These are phyloP conservation scores for Amphipyra berbera DNA, from an alignment of 2,888 invertebrate species.

Conservation along the genomic window DNA sequence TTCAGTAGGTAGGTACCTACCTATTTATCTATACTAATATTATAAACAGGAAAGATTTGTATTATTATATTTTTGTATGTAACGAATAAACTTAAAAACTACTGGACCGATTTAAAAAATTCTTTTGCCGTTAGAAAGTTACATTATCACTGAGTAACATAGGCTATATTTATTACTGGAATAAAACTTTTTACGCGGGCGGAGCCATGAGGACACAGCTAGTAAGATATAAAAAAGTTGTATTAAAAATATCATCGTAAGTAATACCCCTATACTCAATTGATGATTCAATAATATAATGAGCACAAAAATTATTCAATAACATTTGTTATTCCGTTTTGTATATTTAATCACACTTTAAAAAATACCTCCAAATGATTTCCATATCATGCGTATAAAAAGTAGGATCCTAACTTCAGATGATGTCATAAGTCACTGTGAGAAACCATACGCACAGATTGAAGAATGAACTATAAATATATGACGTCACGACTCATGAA, in stretches of 20 bases:
- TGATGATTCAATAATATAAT: conserved; percentile 13
- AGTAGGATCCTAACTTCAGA: conserved; percentile 15
- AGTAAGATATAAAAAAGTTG: too few relatives aligned
- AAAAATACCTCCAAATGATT: conserved; percentile 19
- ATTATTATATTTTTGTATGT: too few relatives aligned
- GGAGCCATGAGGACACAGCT: too few relatives aligned
- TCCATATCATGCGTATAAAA: conserved; percentile 16
- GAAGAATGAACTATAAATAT: conserved; percentile 15
- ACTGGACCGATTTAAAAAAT: too few relatives aligned
- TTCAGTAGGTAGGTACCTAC: too few relatives aligned
- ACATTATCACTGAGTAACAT: too few relatives aligned
- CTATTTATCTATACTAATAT: too few relatives aligned
- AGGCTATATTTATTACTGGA: too few relatives aligned
- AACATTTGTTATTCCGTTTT: conserved; percentile 19
- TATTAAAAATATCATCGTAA: background rate
- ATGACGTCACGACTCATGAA: conserved; percentile 43
- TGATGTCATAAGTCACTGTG: conserved; percentile 28
- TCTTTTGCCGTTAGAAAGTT: too few relatives aligned
- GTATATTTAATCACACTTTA: background rate
- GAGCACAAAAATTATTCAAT: conserved; percentile 1
- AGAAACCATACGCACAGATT: conserved; percentile 22
- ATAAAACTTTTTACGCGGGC: too few relatives aligned
- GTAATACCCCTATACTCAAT: background rate
- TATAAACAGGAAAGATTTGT: too few relatives aligned
- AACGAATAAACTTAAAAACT: too few relatives aligned